phyloP scores from a whole-genome alignment of 2,113 vertebrate genomes.

The Syrrhaptes paradoxus region DNA sequence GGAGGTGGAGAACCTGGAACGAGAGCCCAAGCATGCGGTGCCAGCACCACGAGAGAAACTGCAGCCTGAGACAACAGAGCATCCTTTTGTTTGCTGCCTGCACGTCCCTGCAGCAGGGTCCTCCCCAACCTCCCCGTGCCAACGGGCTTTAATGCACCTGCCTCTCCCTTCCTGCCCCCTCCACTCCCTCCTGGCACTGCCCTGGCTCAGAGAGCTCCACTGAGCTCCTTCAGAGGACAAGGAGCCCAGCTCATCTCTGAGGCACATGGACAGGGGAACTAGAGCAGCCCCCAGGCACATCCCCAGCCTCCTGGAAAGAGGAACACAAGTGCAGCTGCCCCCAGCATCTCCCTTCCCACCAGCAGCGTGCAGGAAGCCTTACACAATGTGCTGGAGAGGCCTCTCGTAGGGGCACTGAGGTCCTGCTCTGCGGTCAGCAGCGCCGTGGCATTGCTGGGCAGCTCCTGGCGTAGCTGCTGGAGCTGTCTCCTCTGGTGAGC shows the following conservation, averaged over 20 bases:
- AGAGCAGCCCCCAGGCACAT: background rate
- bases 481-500: no score
- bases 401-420: background rate
- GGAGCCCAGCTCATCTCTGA: background rate
- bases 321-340: background rate
- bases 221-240: background rate
- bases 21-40: background rate
- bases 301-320: background rate
- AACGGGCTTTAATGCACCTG: background rate
- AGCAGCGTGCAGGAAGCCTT: background rate
- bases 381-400: background rate
- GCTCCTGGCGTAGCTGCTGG: no score
- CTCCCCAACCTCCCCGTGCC: background rate
- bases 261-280: background rate
- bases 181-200: no score
- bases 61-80: background rate
- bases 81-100: background rate
- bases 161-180: background rate
- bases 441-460: no score
- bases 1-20: slow-evolving; percentile 43
- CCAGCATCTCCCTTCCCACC: no score
- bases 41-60: accelerated
- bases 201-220: background rate
- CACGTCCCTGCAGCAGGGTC: background rate
- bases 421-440: background rate